Evolutionary conservation across 2,888 invertebrate genomes (phyloP), one percentile per base, ranked within the genome.

Genomic region (Chouioia cunea): DNA sequence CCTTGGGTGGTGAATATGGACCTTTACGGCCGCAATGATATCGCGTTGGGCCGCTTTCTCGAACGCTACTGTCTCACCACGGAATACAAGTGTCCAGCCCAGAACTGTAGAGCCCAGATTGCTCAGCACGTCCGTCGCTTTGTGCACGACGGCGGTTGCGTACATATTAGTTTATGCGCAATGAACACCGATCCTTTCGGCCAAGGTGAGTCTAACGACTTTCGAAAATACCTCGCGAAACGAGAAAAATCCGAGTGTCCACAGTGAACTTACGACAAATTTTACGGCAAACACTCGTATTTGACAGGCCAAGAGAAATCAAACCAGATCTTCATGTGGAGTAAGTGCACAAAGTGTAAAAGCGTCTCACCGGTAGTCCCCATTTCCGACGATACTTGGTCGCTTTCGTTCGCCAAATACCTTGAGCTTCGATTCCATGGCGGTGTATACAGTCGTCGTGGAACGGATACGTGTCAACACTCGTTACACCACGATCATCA

Each of bases 1-100:
- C 97, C 97, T 0, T 94, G 95, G 92, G 91, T 95, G 65, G 93
- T 96, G 0, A 91, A 91, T 66, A 99, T 99, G 97, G 94, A 96
- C 81, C 94, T 97, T 87, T 99, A 99, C 86, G 97, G 97, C 0
- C 90, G 92, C 22, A 95, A 97, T 82, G 99, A 99, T 85, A 97
- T 99, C 78, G 94, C 97, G 0, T 87, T 99, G 54, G 99, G 98
- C 46, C 93, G 93, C 74, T 99, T 99, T 83, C 88, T 99, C 54
- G 95, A 97, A 82, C 90, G 93, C 70, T 97, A 97, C 83, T 98
- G 97, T 85, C 95, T 97, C 84, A 92, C 94, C 70, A 88, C 91
- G 8, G 90, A 93, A 1, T 96, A 96, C 84, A 90, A 91, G 73
- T 99, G 98, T 80, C 93, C 94, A 2, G 82, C 82, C 0, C 77